A percentile compares a stretch with the other conserved stretches of the same genome.
Evolutionary conservation across 2,113 vertebrate genomes (phyloP).

Genomic region (Hypomesus transpacificus): DNA sequence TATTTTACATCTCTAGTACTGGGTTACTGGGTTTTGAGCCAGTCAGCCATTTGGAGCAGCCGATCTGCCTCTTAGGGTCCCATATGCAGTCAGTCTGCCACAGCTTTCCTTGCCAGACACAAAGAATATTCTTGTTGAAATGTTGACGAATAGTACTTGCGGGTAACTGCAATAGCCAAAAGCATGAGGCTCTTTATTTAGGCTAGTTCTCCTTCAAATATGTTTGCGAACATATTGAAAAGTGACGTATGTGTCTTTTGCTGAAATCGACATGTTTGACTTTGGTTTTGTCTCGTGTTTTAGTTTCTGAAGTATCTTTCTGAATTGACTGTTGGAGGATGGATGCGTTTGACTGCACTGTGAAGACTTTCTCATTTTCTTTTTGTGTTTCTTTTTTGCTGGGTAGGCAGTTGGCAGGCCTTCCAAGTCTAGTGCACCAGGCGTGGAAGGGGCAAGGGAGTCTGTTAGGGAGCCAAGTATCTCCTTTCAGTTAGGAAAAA

Average conservation of each 20-base stretch:
- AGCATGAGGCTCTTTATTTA: no score
- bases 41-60: background rate
- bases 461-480: background rate
- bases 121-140: background rate
- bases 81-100: background rate
- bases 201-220: no score
- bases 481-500: background rate
- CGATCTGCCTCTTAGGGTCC: background rate
- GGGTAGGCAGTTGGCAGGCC: slow-evolving; percentile 1
- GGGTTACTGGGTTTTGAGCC: background rate
- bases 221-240: no score
- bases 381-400: background rate
- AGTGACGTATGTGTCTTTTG: no score
- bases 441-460: background rate
- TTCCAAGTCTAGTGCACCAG: slow-evolving; percentile 2
- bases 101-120: background rate
- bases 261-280: no score
- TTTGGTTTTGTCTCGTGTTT: no score
- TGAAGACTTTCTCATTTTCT: background rate
- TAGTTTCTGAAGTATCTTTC: background rate
- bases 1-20: background rate
- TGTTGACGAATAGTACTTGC: no score
- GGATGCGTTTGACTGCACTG: slow-evolving; percentile 5
- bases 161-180: no score
- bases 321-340: background rate